These are phyloP conservation scores for Pterophyllum scalare DNA, from an alignment of 2,113 vertebrate species.

Conservation along the genomic window DNA sequence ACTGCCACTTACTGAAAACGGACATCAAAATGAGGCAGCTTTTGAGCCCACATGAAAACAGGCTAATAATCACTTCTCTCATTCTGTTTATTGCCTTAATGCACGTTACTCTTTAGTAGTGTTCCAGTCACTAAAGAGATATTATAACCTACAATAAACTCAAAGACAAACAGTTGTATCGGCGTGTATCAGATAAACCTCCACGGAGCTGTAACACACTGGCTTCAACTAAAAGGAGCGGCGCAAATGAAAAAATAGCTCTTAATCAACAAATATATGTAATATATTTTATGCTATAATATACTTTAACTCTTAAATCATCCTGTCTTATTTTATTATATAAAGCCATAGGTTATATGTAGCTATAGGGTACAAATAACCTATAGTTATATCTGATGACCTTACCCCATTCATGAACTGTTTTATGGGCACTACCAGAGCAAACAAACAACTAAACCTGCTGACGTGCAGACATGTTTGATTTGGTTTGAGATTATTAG, in stretches of 20 bases:
- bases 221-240: background rate
- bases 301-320: background rate
- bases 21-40: background rate
- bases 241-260: background rate
- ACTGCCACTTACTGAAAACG: background rate
- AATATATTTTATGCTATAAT: background rate
- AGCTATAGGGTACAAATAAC: too few species aligned
- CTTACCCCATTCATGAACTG: too few species aligned
- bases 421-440: too few species aligned
- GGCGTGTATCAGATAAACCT: background rate
- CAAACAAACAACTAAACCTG: too few species aligned
- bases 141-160: background rate
- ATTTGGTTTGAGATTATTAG: background rate
- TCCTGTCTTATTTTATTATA: background rate
- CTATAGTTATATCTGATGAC: too few species aligned
- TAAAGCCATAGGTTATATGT: background rate
- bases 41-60: background rate
- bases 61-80: background rate
- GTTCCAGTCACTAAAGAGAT: background rate
- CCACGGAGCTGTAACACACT: background rate
- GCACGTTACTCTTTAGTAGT: background rate
- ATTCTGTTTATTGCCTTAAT: background rate
- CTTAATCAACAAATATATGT: accelerated
- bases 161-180: too few species aligned
- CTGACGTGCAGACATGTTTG: background rate